Evolutionary conservation across 2,888 invertebrate genomes (phyloP).

Genomic region (Habrosyne pyritoides): DNA sequence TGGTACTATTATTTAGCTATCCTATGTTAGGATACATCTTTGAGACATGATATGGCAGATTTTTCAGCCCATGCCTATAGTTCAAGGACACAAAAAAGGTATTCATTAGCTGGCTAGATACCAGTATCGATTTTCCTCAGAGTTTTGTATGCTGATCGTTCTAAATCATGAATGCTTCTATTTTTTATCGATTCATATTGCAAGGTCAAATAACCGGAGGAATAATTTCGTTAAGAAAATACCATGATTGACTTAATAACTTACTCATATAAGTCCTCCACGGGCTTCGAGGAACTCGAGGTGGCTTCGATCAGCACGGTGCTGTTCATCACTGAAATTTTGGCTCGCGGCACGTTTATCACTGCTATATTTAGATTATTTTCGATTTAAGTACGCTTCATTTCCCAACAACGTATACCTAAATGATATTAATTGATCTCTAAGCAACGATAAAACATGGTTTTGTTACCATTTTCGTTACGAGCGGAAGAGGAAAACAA

Average conservation of each 20-base stretch:
- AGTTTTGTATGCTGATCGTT: neutral
- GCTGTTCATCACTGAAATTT: conserved; percentile 53
- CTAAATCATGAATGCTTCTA: neutral
- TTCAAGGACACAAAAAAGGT: neutral
- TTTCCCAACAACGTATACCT: neutral
- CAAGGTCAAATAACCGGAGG: neutral
- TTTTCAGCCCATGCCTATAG: neutral
- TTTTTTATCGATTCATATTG: neutral
- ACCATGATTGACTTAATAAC: conserved; percentile 28
- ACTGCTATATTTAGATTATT: conserved; percentile 12
- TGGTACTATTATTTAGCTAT: too few species aligned
- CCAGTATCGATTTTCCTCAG: conserved; percentile 37
- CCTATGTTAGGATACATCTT: too few species aligned
- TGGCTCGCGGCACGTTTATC: conserved; percentile 13
- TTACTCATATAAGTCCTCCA: conserved; percentile 72
- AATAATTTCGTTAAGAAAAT: neutral
- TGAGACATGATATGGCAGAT: neutral
- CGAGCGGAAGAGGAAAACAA: conserved; percentile 12
- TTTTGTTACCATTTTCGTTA: neutral
- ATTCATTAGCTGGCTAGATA: conserved; percentile 35
- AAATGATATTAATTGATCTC: neutral
- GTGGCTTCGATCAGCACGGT: conserved; percentile 58
- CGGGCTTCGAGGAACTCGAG: conserved; percentile 57
- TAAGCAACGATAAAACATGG: neutral
- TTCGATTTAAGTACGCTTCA: neutral